Evolutionary conservation across 2,113 vertebrate species (phyloP), one percentile per base, ranked within the genome.

Genomic region (Peucedramus taeniatus): DNA sequence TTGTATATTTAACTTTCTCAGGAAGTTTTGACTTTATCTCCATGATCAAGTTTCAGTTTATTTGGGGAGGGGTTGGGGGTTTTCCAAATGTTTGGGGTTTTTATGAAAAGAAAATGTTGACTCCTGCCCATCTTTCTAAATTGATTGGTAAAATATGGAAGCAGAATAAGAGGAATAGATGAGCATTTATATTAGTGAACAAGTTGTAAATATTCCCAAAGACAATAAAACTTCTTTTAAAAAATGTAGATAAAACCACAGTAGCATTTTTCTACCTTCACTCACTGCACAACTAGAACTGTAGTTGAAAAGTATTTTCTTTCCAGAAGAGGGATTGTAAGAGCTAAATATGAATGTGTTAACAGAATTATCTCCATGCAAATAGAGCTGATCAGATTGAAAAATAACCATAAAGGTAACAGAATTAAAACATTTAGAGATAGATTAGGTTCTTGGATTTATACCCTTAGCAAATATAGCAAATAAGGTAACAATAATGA

Each of bases 321-420:
- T 90, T 82, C 72, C 64, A 94, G 37, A 19, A 93, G 63, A 91
- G 18, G 80, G 24, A 74, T 72, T 54, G 18, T 51, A 71, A 80
- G 45, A 75, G 28, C 40, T 88, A 91, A 88, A 95, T 68, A 40
- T 83, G 44, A 93, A 85, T 65, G 13, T 80, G n/a, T 91, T 93
- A 88, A 70, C 91, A 83, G 79, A 96, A 94, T n/a, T 71, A 64
- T 60, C 13, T 84, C 22, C 21, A 53, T 76, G 22, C 69, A 95
- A 95, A 84, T 33, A 87, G 8, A 74, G 9, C 26, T 44, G 65
- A 81, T 89, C 33, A 59, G 31, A 86, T 83, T 89, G 65, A 30
- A 89, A 97, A 95, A 83, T 75, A 89, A 33, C 44, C 21, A n/a
- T 61, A 65, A 93, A 92, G 10, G 22, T 89, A 69, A 70, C 9